These are phyloP conservation scores for Andrena praecox DNA, from an alignment of 2,888 invertebrate genomes.

Conservation along the genomic window DNA sequence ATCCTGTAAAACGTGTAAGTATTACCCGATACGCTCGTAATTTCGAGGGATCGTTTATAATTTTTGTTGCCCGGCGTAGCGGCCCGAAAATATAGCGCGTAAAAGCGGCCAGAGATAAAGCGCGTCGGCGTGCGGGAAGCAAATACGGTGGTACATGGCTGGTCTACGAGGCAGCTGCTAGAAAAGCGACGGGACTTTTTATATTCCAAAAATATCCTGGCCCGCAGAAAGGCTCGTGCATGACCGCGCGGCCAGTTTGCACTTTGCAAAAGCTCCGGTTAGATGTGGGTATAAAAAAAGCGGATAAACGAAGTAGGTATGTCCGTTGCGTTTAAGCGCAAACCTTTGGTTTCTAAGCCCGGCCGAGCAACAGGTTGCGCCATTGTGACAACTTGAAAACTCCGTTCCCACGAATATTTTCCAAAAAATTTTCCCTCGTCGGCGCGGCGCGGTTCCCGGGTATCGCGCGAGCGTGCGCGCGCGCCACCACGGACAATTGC, in stretches of 20 bases:
- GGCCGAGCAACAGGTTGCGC: constrained; percentile 74
- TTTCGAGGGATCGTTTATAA: constrained; percentile 56
- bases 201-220: constrained; percentile 30
- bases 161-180: neutral
- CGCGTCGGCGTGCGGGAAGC: constrained; percentile 20
- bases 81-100: constrained; percentile 4
- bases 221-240: constrained; percentile 8
- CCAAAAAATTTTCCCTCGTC: constrained; percentile 61
- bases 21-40: constrained; percentile 50
- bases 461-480: neutral
- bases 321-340: constrained; percentile 73
- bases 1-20: constrained; percentile 56
- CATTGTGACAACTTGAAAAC: constrained; percentile 75
- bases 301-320: constrained; percentile 54
- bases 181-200: constrained; percentile 26
- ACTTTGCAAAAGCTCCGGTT: constrained; percentile 62
- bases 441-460: neutral
- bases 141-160: neutral
- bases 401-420: constrained; percentile 72
- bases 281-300: constrained; percentile 43
- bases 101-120: constrained; percentile 9
- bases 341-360: constrained; percentile 76
- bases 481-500: constrained; percentile 59
- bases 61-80: constrained; percentile 41
- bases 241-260: constrained; percentile 60